Evolutionary conservation across 2,888 invertebrate genomes (phyloP), one percentile per base, ranked within the genome.

Genomic region (Drosophila prolongata): DNA sequence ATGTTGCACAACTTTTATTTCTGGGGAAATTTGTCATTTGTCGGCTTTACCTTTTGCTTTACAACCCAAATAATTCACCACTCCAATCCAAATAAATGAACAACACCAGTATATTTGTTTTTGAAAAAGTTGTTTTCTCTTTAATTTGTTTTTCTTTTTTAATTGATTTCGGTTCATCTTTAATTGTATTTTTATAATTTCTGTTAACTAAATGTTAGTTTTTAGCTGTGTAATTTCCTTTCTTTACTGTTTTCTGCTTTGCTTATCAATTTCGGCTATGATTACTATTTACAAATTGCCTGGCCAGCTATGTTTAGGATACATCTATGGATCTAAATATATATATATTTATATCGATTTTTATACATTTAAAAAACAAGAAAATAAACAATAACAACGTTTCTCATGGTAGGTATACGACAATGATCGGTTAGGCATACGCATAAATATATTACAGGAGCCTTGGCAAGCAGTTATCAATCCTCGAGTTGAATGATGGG

Each of bases 121-220:
- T 86, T 70, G 69, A 80, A 85, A 88, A 88, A 70, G 61, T 61
- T 61, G 1, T 49, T 73, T 66, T 64, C 50, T 67, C 58, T 70
- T 72, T 77, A 46, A 68, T 67, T 67, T 68, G 24, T 46, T 42
- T 75, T 82, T 65, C 34, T 50, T 66, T 66, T 79, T 88, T 85
- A 85, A 85, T 85, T 85, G 85, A 85, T 85, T 88, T 80, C 77
- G 83, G 77, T 78, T 83, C 89, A 69, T 85, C 75, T 74, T 89
- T 85, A 88, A 88, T 84, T 88, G 82, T 89, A 87, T 87, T 78
- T 80, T 85, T 87, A 83, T 90, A 90, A 90, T 89, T 90, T 81
- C 71, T 89, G 87, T 90, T 89, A 89, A 87, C 88, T 90, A 90
- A 80, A 79, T 80, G 75, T 78, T 85, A 79, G 76, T 67, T 72